phyloP scores from a whole-genome alignment of 2,797 vertebrate species.

The Ambastaia sidthimunki region DNA sequence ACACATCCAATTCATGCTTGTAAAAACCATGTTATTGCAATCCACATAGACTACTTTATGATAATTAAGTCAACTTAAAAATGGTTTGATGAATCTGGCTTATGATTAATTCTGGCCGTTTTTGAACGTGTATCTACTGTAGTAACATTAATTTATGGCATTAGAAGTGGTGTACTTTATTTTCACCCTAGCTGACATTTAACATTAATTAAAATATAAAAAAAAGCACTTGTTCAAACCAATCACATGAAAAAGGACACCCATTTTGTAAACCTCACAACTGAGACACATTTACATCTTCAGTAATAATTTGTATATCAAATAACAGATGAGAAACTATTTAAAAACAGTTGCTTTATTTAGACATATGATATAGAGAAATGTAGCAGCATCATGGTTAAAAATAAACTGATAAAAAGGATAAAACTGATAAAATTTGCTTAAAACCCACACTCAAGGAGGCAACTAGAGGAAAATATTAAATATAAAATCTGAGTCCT shows the following conservation, averaged over 20 bases:
- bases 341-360: constrained; percentile 84
- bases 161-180: background rate
- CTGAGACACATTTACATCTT: background rate
- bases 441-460: constrained; percentile 66
- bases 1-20: background rate
- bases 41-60: background rate
- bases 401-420: constrained; percentile 70
- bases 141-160: background rate
- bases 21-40: background rate
- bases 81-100: background rate
- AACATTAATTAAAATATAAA: no score
- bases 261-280: no score
- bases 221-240: no score
- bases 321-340: constrained; percentile 63
- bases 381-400: constrained; percentile 90
- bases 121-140: background rate
- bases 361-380: constrained; percentile 75
- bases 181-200: no score
- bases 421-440: constrained; percentile 74
- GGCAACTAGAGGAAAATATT: constrained; percentile 57
- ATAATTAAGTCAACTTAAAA: background rate
- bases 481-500: constrained; percentile 71
- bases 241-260: no score
- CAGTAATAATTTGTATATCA: background rate
- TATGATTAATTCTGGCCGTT: background rate